These are phyloP conservation scores for Malaclemys terrapin DNA, from an alignment of 2,113 vertebrate species.

Conservation along the genomic window DNA sequence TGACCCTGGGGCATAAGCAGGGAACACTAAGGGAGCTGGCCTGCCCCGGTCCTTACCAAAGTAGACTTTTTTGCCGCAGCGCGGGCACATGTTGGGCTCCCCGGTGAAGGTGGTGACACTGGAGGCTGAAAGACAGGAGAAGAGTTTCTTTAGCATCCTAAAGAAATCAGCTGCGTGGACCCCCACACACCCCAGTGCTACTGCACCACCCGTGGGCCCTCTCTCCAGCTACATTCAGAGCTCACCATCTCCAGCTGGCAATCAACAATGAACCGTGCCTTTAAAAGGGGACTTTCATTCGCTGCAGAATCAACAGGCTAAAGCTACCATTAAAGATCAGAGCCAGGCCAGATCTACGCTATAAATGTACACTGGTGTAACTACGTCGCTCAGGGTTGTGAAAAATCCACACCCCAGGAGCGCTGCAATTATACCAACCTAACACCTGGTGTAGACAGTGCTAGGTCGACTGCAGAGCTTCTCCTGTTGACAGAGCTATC, in stretches of 20 bases:
- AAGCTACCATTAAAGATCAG: not conserved
- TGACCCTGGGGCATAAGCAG: accelerated
- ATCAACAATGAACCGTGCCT: not conserved
- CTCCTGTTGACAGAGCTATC: not conserved
- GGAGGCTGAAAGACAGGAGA: slow-evolving; percentile 80
- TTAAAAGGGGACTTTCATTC: not conserved
- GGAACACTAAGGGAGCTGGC: too few relatives aligned
- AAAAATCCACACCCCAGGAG: not conserved
- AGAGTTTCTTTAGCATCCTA: not conserved
- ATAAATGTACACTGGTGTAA: not conserved
- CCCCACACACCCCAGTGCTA: too few relatives aligned
- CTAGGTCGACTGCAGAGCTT: not conserved
- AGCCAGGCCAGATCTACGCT: not conserved
- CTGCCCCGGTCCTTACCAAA: slow-evolving; percentile 86
- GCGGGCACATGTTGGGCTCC: slow-evolving; percentile 93
- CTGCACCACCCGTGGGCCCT: not conserved
- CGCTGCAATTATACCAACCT: too few relatives aligned
- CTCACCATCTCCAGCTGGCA: not conserved
- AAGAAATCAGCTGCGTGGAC: not conserved
- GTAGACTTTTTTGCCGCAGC: slow-evolving; percentile 95
- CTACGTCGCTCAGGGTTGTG: not conserved
- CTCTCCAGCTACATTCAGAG: not conserved
- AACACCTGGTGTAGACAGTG: not conserved
- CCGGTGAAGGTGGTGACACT: slow-evolving; percentile 95
- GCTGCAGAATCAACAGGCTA: not conserved